Evolutionary conservation across 2,797 vertebrate genomes (phyloP).

Genomic region (Pyrocephalus nanus): DNA sequence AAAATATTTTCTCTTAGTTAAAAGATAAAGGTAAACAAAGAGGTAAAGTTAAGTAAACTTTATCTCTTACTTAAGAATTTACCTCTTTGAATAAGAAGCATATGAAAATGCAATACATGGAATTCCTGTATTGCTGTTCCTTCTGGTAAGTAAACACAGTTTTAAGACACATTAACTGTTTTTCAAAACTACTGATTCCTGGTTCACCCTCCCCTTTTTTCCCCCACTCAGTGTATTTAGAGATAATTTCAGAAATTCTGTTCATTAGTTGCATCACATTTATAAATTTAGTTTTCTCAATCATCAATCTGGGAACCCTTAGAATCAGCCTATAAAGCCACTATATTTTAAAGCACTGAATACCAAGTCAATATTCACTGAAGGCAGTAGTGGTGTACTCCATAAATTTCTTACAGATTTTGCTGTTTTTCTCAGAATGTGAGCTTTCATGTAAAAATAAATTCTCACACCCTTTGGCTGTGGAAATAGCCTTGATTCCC

Average conservation of each 20-base stretch:
- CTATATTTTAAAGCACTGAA: background rate
- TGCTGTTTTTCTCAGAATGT: background rate
- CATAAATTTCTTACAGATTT: slow-evolving; percentile 7
- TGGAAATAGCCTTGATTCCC: background rate
- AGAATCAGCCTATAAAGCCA: background rate
- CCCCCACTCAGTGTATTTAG: background rate
- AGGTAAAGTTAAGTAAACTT: background rate
- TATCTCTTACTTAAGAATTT: background rate
- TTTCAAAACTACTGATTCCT: background rate
- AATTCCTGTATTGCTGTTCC: background rate
- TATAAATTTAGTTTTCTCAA: background rate
- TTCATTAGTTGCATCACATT: background rate
- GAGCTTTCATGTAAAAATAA: background rate
- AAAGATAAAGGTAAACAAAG: background rate
- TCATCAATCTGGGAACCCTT: background rate
- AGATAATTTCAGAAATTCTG: background rate
- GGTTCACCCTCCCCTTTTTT: background rate
- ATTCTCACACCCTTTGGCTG: background rate
- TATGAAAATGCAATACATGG: background rate
- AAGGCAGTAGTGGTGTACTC: background rate
- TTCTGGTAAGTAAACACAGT: background rate
- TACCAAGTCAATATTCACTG: background rate
- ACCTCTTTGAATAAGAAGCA: background rate
- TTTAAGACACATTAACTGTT: background rate
- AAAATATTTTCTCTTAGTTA: background rate